phyloP scores from a whole-genome alignment of 2,888 invertebrate genomes.

The Rhorus exstirpatorius region DNA sequence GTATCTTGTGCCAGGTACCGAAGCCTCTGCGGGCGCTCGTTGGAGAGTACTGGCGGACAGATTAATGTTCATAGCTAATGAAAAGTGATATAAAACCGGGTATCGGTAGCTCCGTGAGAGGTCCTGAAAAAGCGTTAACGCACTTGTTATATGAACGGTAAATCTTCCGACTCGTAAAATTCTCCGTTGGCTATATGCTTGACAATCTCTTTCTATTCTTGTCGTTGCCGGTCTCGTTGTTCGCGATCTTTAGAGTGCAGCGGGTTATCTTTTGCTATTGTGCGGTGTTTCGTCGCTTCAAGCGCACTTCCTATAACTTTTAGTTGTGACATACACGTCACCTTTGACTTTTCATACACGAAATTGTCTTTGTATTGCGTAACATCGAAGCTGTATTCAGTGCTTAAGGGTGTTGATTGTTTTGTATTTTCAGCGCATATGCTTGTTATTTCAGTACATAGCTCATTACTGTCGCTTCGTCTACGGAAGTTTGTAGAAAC shows the following conservation, averaged over 20 bases:
- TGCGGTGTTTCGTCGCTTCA: conserved; percentile 51
- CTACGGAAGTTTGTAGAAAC: background rate
- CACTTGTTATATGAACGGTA: conserved; percentile 79
- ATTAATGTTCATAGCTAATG: conserved; percentile 78
- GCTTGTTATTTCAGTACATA: background rate
- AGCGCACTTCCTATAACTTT: conserved; percentile 17
- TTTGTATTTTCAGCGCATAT: too few relatives aligned
- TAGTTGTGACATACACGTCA: conserved; percentile 24
- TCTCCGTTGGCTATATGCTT: conserved; percentile 50
- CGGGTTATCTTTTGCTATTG: conserved; percentile 16
- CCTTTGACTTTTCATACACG: conserved; percentile 14
- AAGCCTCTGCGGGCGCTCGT: conserved; percentile 27
- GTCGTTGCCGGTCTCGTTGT: conserved; percentile 18
- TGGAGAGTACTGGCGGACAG: conserved; percentile 55
- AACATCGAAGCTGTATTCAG: too few relatives aligned
- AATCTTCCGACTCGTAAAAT: conserved; percentile 80
- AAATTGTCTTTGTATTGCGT: background rate
- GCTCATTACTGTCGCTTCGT: background rate
- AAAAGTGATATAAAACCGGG: conserved; percentile 77
- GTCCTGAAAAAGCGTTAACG: conserved; percentile 72
- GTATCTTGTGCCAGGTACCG: conserved; percentile 25
- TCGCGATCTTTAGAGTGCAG: conserved; percentile 28
- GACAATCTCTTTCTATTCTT: conserved; percentile 8
- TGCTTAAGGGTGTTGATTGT: too few relatives aligned
- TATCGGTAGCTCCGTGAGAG: conserved; percentile 68